Percentiles rank a stretch among this genome's conserved stretches.
phyloP scores from a whole-genome alignment of 2,888 invertebrate species.

The Cactoblastis cactorum region DNA sequence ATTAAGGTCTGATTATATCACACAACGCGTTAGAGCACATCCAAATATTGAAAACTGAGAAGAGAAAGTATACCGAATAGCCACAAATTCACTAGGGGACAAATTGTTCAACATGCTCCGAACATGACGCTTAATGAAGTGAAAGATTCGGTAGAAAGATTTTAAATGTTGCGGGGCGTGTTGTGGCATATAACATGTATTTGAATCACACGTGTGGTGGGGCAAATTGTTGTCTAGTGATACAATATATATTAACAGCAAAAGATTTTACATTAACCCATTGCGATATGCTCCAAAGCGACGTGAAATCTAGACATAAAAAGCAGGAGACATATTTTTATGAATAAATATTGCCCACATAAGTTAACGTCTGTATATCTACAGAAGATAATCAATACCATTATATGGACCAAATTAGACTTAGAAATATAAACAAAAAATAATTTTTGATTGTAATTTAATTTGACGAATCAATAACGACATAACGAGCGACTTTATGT shows the following conservation, averaged over 20 bases:
- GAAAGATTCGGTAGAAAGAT: too few relatives aligned
- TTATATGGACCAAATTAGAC: conserved; percentile 23
- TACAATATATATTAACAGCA: not conserved
- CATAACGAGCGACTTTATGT: not conserved
- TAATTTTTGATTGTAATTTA: conserved; percentile 25
- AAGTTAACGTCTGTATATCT: conserved; percentile 36
- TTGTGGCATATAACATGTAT: too few relatives aligned
- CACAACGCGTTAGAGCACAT: conserved; percentile 19
- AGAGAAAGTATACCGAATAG: too few relatives aligned
- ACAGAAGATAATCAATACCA: conserved; percentile 22
- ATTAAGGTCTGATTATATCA: conserved; percentile 19
- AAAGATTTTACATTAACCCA: not conserved
- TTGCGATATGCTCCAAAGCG: conserved; percentile 18
- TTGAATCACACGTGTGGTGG: too few relatives aligned
- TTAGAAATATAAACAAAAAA: conserved; percentile 20
- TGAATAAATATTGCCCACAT: conserved; percentile 73
- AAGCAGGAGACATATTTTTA: conserved; percentile 77
- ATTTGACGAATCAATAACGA: conserved; percentile 31
- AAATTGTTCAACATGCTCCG: too few relatives aligned
- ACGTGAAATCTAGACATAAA: conserved; percentile 23
- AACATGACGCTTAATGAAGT: too few relatives aligned
- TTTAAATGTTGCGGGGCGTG: too few relatives aligned
- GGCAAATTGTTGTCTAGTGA: too few relatives aligned
- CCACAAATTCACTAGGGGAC: too few relatives aligned
- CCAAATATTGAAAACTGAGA: not conserved